Evolutionary conservation across 2,888 invertebrate species (phyloP), one percentile per base, ranked within the genome.

Genomic region (Parnassius smintheus): DNA sequence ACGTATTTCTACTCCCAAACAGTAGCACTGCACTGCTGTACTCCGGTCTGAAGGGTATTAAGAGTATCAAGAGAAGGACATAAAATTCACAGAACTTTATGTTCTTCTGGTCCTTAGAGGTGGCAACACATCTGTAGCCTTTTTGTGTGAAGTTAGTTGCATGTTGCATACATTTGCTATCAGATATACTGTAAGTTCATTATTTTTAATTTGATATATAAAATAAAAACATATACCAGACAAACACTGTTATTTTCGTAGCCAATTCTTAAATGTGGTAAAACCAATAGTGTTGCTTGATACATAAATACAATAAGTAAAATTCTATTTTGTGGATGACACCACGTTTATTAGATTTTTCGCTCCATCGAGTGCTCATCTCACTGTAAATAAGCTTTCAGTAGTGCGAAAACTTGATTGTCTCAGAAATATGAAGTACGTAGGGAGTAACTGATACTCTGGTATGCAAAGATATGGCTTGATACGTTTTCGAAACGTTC

Each of bases 381-480:
- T 77, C 72, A 71, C 77, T 72, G 74, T 75, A 76, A 80, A 78
- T 76, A 75, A 74, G 75, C 71, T 68, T 53, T 56, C 67, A 69
- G 66, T 75, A 72, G 70, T 77, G 75, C 67, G 74, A 61, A 73
- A 78, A 82, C 78, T 74, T 70, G 75, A 79, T 82, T 79, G 73
- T 71, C 67, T 70, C 51, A 46, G 49, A 49, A 9, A 61, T 61
- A 56, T 51, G 50, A 50, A 44, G 55, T 56, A 56, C 46, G 56
- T 44, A 56, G 25, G 13, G 50, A 44, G 13, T 35, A 46, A 2
- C 13, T 49, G 42, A 61, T 22, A 56, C 49, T n/a, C 2, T 2
- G 49, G 4, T 13, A 58, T 49, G 53, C 59, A 53, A 46, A 53
- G 22, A 9, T 58, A 7, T 10, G 18, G n/a, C 9, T 25, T 46